phyloP scores from a whole-genome alignment of 2,888 invertebrate species.

The Drosophila neutralis region DNA sequence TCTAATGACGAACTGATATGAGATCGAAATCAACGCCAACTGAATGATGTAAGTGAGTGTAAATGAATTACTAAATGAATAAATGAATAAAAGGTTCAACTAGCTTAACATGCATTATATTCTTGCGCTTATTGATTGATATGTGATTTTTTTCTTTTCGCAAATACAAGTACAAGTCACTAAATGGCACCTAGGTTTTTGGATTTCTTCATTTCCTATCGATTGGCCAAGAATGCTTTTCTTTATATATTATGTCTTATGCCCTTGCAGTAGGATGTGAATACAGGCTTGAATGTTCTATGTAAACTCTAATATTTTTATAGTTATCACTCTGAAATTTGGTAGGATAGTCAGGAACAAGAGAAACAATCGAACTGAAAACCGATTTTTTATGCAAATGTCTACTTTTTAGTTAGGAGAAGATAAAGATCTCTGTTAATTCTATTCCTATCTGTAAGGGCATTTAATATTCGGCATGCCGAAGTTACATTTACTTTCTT shows the following conservation, averaged over 20 bases:
- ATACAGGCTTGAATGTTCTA: neutral
- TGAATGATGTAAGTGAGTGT: constrained; percentile 33
- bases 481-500: constrained; percentile 1
- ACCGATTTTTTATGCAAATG: neutral
- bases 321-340: neutral
- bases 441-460: constrained; percentile 15
- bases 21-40: constrained; percentile 30
- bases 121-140: constrained; percentile 34
- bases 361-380: neutral
- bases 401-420: neutral
- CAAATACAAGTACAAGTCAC: constrained; percentile 17
- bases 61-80: constrained; percentile 35
- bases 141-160: constrained; percentile 5
- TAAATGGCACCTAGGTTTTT: constrained; percentile 19
- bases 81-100: constrained; percentile 26
- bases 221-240: constrained; percentile 15
- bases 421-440: neutral
- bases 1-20: constrained; percentile 52
- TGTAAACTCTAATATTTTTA: neutral
- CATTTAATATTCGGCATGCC: constrained; percentile 19
- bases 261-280: constrained; percentile 9
- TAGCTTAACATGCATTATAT: constrained; percentile 72
- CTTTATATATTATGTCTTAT: neutral
- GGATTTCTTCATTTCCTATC: constrained; percentile 1
- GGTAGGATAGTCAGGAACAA: neutral